A percentile compares a stretch with the other conserved stretches of the same genome.
phyloP scores from a whole-genome alignment of 2,888 invertebrate species.

The Cosmorhoe ocellata region DNA sequence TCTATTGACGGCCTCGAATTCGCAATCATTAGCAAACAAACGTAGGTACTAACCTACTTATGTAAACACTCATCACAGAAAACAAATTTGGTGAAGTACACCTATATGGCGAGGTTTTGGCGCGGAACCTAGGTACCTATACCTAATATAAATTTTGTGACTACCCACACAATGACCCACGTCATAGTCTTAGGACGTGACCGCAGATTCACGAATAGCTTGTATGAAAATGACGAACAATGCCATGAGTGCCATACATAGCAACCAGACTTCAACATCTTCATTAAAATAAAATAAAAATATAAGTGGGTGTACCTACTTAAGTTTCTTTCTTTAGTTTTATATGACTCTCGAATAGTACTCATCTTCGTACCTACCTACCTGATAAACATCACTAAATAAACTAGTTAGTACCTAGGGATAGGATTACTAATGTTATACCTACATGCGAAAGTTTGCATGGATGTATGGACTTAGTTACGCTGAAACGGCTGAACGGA shows the following conservation, averaged over 20 bases:
- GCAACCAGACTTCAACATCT: no score
- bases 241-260: background rate
- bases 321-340: no score
- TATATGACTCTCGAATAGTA: no score
- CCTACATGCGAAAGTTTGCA: no score
- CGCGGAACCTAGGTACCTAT: constrained; percentile 2
- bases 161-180: constrained; percentile 47
- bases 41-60: constrained; percentile 2
- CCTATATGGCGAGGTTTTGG: constrained; percentile 48
- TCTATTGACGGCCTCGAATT: constrained; percentile 8
- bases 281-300: background rate
- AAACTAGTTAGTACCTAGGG: no score
- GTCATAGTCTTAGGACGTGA: constrained; percentile 51
- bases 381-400: no score
- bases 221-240: background rate
- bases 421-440: no score
- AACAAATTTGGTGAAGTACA: constrained; percentile 42
- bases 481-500: no score
- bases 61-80: constrained; percentile 23
- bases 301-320: no score
- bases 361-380: no score
- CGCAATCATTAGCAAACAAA: constrained; percentile 14
- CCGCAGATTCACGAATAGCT: background rate
- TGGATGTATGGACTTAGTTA: no score
- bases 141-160: no score